Percentiles rank a stretch among this genome's conserved stretches.
Conservation (phyloP, 2,888 invertebrate genomes). For the Orthosia incerta region DNA sequence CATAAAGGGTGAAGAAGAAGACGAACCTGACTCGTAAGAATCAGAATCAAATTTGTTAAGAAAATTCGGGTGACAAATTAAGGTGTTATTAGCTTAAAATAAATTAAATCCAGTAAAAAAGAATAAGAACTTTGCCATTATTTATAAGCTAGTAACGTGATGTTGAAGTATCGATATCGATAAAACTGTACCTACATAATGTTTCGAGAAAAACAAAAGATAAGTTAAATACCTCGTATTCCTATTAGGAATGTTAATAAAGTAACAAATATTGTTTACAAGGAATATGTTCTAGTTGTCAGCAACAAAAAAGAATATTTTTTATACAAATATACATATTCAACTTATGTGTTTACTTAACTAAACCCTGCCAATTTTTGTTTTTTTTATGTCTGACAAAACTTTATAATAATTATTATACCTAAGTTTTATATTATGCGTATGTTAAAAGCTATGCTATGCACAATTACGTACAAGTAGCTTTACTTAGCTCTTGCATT, state of each 20-base stretch:
- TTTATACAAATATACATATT: conserved; percentile 35
- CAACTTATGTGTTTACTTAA: conserved; percentile 42
- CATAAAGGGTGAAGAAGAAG: not conserved
- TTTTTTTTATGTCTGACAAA: conserved; percentile 5
- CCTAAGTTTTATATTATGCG: conserved; percentile 36
- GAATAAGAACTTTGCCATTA: not conserved
- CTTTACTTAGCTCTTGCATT: conserved; percentile 8
- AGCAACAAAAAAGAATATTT: conserved; percentile 23
- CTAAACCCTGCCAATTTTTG: conserved; percentile 58
- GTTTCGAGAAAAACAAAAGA: not conserved
- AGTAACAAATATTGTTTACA: conserved; percentile 48
- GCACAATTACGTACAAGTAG: conserved; percentile 1
- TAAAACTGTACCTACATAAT: not conserved
- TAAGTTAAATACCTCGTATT: conserved; percentile 13
- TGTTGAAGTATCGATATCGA: conserved; percentile 11
- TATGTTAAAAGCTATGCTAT: conserved; percentile 25
- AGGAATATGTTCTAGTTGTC: conserved; percentile 14
- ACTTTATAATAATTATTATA: conserved; percentile 3
- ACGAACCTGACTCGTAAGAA: not conserved
- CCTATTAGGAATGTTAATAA: conserved; percentile 38
- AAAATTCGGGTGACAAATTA: too few relatives aligned
- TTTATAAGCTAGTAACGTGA: not conserved
- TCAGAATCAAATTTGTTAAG: not conserved
- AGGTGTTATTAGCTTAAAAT: too few relatives aligned
- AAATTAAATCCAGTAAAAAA: too few relatives aligned